Evolutionary conservation across 2,113 vertebrate species (phyloP).

Genomic region (Climacteris rufus): DNA sequence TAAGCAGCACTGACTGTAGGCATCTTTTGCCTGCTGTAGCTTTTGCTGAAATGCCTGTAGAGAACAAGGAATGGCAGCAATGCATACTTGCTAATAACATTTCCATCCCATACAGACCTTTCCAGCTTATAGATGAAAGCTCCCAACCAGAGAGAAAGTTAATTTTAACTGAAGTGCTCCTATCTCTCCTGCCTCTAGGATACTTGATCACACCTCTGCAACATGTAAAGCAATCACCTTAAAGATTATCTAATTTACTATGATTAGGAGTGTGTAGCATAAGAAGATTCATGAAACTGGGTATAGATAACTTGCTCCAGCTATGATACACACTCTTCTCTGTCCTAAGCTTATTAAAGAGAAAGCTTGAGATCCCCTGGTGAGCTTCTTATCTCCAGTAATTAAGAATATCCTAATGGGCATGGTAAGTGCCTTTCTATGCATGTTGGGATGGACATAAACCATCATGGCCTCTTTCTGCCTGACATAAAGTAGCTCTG

Average conservation of each 20-base stretch:
- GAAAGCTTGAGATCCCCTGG: neutral
- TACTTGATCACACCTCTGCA: neutral
- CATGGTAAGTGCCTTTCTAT: conserved; percentile 34
- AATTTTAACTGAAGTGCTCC: neutral
- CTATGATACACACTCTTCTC: neutral
- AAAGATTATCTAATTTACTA: conserved; percentile 34
- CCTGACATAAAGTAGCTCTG: neutral
- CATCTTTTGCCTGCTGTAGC: neutral
- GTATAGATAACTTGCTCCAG: conserved; percentile 9
- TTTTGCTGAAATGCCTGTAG: neutral
- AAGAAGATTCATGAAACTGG: conserved; percentile 34
- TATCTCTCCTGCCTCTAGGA: neutral
- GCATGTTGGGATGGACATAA: conserved; percentile 26
- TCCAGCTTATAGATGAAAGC: neutral
- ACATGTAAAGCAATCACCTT: conserved; percentile 18
- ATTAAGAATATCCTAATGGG: conserved; percentile 55
- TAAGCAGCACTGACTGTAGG: neutral
- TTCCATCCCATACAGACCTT: neutral
- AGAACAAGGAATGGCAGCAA: neutral
- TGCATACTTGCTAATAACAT: neutral
- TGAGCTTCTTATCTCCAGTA: conserved; percentile 51
- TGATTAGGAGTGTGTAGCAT: conserved; percentile 23
- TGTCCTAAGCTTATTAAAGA: conserved; percentile 42
- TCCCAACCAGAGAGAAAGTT: neutral
- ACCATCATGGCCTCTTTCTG: neutral